Evolutionary conservation across 1,140 invertebrate genomes (phyloP), one percentile per base, ranked within the genome.

Genomic region (Camponotus floridanus): DNA sequence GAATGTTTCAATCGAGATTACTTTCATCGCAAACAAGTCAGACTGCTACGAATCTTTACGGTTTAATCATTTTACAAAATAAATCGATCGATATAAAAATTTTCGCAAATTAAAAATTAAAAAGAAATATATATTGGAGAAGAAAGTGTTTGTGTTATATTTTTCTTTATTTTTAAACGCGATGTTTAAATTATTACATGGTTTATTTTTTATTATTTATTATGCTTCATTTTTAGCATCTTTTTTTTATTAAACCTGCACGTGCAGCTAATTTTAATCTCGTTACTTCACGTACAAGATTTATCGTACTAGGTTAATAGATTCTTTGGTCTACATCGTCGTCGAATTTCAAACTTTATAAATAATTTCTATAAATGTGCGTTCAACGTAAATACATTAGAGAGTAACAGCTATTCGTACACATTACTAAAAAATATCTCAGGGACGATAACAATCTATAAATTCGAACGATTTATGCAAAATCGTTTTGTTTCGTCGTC

Each of bases 301-400:
- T 80, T 68, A 81, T 81, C 1, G 26, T 26, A 15, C 6, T 18
- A 26, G 26, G 15, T 71, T 57, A 68, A 80, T 70, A 51, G 45
- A 2, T 57, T 39, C 15, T 15, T 39, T 26, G 11, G 39, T 21
- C 18, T 31, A 9, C 45, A 3, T 71, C 31, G 31, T 55, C 18
- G 55, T 8, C 13, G 31, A 13, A 21, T 8, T 26, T 21, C 9
- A 18, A 57, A 83, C 33, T 74, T 33, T 74, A 59, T 21, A 61
- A 73, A 81, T 55, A 36, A 62, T 61, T 36, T 83, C 55, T 26
- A 62, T 31, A 36, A 74, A 70, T 73, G 18, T 51, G 48, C 18
- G 48, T 81, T 80, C 31, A 57, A 71, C 0, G 55, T 45, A 45
- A 83, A 39, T 61, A 70, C 68, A 26, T 83, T 74, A 83, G n/a